These are phyloP conservation scores for Python bivittatus DNA, from an alignment of 2,113 vertebrate genomes.

Conservation along the genomic window DNA sequence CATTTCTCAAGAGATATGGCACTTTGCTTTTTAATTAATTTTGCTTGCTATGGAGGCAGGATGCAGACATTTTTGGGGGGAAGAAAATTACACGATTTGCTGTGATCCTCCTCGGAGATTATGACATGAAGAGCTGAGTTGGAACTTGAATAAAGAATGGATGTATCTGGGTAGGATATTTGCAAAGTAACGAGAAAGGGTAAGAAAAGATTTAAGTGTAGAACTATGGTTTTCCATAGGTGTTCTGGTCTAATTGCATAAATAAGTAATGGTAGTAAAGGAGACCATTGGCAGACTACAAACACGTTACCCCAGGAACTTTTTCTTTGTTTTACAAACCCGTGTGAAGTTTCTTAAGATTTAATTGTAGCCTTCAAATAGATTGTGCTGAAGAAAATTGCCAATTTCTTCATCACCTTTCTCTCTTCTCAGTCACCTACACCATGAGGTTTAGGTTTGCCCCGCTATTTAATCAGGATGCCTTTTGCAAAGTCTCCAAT, in stretches of 20 bases:
- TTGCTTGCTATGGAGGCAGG: constrained; percentile 15
- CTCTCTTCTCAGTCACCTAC: neutral
- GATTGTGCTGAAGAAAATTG: neutral
- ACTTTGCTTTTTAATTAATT: constrained; percentile 59
- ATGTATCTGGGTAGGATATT: neutral
- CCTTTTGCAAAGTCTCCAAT: neutral
- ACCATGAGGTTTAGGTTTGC: neutral
- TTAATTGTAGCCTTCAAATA: neutral
- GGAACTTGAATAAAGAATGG: neutral
- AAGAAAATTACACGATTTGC: neutral
- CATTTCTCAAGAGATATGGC: constrained; percentile 8
- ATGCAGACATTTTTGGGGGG: constrained; percentile 7
- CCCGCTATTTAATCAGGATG: neutral
- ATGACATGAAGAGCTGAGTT: neutral
- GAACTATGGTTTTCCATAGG: neutral
- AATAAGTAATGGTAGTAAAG: neutral
- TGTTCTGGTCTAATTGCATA: neutral
- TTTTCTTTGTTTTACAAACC: neutral
- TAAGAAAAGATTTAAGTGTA: neutral
- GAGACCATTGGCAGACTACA: neutral
- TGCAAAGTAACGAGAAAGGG: neutral
- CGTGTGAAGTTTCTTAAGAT: neutral
- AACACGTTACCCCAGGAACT: neutral
- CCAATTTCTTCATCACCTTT: neutral
- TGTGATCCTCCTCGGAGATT: constrained; percentile 20